Conservation (phyloP, 1,140 invertebrate species). For the Temnothorax longispinosus region DNA sequence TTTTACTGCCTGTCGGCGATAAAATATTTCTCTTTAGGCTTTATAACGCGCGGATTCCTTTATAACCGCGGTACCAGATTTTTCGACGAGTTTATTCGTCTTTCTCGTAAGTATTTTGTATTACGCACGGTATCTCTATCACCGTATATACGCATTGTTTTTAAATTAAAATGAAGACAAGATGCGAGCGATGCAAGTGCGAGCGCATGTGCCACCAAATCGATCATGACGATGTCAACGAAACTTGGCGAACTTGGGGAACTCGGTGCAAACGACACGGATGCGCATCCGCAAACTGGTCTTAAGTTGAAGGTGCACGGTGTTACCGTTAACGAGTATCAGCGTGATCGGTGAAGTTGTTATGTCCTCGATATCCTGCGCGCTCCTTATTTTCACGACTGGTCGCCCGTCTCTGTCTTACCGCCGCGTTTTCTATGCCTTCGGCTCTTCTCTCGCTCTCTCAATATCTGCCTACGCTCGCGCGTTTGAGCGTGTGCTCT, state of each 20-base stretch:
- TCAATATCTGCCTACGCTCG: slow-evolving; percentile 23
- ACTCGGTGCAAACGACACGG: slow-evolving; percentile 10
- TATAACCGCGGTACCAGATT: background rate
- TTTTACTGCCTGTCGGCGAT: background rate
- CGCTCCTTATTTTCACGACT: background rate
- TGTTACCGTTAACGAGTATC: slow-evolving; percentile 83
- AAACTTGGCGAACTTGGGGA: background rate
- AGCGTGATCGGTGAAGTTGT: slow-evolving; percentile 75
- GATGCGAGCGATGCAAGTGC: background rate
- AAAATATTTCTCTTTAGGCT: slow-evolving; percentile 2
- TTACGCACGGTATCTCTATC: background rate
- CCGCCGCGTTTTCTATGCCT: background rate
- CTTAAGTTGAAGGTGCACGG: slow-evolving; percentile 69
- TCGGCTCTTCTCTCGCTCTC: background rate
- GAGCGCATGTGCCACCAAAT: background rate
- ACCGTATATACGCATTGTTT: background rate
- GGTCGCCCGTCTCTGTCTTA: no score
- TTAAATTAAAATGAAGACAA: background rate
- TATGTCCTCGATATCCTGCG: slow-evolving; percentile 66
- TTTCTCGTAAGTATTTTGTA: background rate
- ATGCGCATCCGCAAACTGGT: slow-evolving; percentile 60
- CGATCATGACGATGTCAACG: slow-evolving; percentile 10
- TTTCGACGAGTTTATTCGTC: background rate
- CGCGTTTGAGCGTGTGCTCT: background rate
- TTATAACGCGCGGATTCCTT: background rate